Percentiles rank a stretch among this genome's conserved stretches.
Conservation (phyloP, 2,888 invertebrate species). For the Mellilla xanthometata region DNA sequence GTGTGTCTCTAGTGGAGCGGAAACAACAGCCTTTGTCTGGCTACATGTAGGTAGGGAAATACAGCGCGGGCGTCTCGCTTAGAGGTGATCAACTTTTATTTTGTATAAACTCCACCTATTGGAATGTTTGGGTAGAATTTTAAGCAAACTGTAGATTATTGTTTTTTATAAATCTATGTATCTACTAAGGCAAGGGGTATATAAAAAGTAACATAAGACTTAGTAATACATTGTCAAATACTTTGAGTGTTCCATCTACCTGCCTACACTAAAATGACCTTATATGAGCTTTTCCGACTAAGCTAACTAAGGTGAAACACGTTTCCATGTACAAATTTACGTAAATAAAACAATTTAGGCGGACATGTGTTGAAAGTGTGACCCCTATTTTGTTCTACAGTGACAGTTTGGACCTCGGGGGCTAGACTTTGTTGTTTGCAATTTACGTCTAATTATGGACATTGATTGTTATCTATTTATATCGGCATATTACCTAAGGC, state of each 20-base stretch:
- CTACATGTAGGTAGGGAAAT: conserved; percentile 10
- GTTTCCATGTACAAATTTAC: too few species aligned
- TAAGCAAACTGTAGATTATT: too few species aligned
- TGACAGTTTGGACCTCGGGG: conserved; percentile 2
- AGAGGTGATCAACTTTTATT: conserved; percentile 40
- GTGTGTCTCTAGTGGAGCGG: conserved; percentile 12
- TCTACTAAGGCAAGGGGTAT: too few species aligned
- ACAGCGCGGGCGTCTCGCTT: conserved; percentile 33
- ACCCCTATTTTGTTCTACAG: not conserved
- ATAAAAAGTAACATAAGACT: too few species aligned
- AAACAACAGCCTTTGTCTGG: conserved; percentile 17
- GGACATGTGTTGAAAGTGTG: too few species aligned
- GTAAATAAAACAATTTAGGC: too few species aligned
- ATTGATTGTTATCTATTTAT: conserved; percentile 8
- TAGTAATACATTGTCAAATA: too few species aligned
- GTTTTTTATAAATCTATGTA: too few species aligned
- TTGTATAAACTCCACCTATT: conserved; percentile 27
- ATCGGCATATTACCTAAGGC: conserved; percentile 3
- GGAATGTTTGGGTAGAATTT: conserved; percentile 1
- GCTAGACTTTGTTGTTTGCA: conserved; percentile 4
- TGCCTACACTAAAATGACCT: not conserved
- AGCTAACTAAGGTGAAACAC: too few species aligned
- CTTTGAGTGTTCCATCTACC: too few species aligned
- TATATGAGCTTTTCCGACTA: not conserved
- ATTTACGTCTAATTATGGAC: conserved; percentile 14